Conservation (phyloP, 2,113 vertebrate genomes). For the Colinus virginianus region DNA sequence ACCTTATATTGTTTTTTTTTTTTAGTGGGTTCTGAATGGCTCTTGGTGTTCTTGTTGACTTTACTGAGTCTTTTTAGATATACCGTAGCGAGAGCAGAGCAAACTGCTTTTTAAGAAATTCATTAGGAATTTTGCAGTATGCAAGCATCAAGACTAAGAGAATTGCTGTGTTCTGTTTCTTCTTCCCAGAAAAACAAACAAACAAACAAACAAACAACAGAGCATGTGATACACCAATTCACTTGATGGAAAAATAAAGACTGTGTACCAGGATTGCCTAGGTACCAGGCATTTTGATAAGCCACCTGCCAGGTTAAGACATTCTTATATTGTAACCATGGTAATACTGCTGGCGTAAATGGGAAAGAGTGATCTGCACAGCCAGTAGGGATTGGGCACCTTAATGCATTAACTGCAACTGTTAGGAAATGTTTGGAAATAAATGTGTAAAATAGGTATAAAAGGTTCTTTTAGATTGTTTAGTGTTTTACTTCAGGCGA, state of each 20-base stretch:
- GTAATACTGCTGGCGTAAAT: constrained; percentile 33
- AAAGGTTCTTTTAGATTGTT: constrained; percentile 38
- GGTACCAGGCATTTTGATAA: constrained; percentile 6
- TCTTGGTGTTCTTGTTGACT: neutral
- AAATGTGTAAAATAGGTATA: constrained; percentile 52
- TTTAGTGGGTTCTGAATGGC: neutral
- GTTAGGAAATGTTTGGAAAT: constrained; percentile 47
- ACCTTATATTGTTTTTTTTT: neutral
- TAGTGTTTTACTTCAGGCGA: constrained; percentile 16
- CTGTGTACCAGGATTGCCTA: constrained; percentile 13
- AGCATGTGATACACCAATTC: neutral
- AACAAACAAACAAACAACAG: neutral
- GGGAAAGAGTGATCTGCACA: constrained; percentile 17
- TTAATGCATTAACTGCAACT: constrained; percentile 17
- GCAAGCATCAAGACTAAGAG: neutral
- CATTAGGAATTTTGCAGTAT: neutral
- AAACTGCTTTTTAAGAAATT: neutral
- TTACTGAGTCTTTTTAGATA: neutral
- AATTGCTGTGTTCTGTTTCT: neutral
- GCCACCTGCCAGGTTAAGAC: constrained; percentile 64
- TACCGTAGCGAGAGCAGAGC: neutral
- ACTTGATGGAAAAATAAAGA: constrained; percentile 13
- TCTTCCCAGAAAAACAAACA: neutral
- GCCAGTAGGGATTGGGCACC: constrained; percentile 8
- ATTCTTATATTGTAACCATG: constrained; percentile 59